These are phyloP conservation scores for Xestia xanthographa DNA, from an alignment of 2,888 invertebrate genomes.

Conservation along the genomic window DNA sequence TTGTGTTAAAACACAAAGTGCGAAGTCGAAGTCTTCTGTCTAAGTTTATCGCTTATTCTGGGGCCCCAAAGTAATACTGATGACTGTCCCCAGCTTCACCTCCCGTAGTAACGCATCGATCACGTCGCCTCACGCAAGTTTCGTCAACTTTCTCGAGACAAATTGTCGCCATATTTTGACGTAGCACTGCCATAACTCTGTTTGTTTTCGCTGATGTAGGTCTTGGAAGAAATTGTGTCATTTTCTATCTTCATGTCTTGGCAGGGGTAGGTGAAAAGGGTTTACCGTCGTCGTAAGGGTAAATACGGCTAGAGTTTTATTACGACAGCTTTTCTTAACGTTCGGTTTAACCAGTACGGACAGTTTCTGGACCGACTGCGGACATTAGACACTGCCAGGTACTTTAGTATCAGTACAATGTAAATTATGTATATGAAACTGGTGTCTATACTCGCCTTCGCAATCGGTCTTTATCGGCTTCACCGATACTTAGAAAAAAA, in stretches of 20 bases:
- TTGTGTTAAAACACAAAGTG: neutral
- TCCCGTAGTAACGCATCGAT: slow-evolving; percentile 76
- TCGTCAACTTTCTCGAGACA: slow-evolving; percentile 53
- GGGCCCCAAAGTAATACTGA: slow-evolving; percentile 64
- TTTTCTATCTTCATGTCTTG: slow-evolving; percentile 29
- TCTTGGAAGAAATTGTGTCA: slow-evolving; percentile 26
- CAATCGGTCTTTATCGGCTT: neutral
- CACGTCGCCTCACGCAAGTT: slow-evolving; percentile 57
- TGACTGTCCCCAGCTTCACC: slow-evolving; percentile 74
- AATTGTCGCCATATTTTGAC: slow-evolving; percentile 54
- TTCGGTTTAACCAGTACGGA: neutral
- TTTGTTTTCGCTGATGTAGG: slow-evolving; percentile 59
- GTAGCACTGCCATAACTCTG: slow-evolving; percentile 53
- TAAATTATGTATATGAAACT: too few relatives aligned
- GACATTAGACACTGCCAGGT: neutral
- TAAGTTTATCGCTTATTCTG: slow-evolving; percentile 54
- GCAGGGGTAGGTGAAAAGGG: slow-evolving; percentile 32
- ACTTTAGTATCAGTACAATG: neutral
- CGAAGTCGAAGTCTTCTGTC: too few relatives aligned
- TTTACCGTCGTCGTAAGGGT: neutral
- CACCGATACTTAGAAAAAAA: neutral
- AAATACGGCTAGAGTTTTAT: neutral
- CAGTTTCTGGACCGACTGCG: neutral
- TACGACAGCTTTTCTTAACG: neutral
- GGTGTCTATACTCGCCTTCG: neutral